Base-by-base conservation (phyloP, 2,113 vertebrate genomes). In the Sapajus apella region DNA sequence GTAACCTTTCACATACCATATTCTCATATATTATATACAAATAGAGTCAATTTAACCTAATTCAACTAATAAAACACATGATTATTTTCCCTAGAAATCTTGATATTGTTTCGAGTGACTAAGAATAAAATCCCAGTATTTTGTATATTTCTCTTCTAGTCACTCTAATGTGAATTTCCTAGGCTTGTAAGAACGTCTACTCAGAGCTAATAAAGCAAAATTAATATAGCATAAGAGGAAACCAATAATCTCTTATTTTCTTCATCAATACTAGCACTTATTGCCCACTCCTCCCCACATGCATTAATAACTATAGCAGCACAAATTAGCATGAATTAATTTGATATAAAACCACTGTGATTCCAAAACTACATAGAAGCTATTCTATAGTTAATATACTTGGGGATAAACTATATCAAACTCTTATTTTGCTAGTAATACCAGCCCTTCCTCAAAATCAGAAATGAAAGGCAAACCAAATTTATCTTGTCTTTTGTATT, bases 381-480 rank as follows among this genome's bases (percentile, higher is more conserved):
- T 77, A 40, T 73, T 64, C 6, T 55, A 4, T 3, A 86, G 43
- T 84, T 89, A 72, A 50, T 56, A 52, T 83, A 87, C 52, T 16
- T 30, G 32, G 47, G 52, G 20, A 94, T n/a, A 96, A 72, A 66
- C 25, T 30, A 95, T 37, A 87, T 21, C 43, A 88, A 76, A 52
- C 17, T 16, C 64, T 75, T 72, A 37, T 66, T 91, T 84, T 86
- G 32, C 16, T 17, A 93, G 80, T 58, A 88, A 92, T 43, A 56
- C 4, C 25, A 94, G 75, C 4, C 21, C 76, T 81, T 89, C 25
- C 80, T 93, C 55, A 94, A 68, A 43, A 73, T 84, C 37, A 90
- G 35, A 96, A 94, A 92, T 82, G 16, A 79, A 94, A 97, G 79
- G 20, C 77, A 94, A 87, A 96, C 61, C 30, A 37, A 86, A 23